phyloP scores from a whole-genome alignment of 2,113 vertebrate species.

The Nettapus auritus region DNA sequence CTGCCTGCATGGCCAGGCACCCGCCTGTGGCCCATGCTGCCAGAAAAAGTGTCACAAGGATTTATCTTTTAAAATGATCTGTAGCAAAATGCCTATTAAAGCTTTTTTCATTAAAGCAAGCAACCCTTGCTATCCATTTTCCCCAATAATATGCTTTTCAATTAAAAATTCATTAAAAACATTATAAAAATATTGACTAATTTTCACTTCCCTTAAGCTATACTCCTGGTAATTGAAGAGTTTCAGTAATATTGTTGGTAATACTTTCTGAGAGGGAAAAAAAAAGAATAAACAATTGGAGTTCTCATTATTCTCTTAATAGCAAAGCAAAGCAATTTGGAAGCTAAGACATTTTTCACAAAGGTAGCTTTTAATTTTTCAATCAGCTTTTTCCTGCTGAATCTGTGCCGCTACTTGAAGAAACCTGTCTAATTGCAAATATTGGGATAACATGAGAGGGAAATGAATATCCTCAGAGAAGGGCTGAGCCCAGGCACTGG shows the following conservation, averaged over 20 bases:
- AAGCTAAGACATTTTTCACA: slow-evolving; percentile 41
- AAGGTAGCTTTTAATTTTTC: slow-evolving; percentile 52
- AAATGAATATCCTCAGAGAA: not conserved
- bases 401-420: not conserved
- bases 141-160: slow-evolving; percentile 52
- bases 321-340: slow-evolving; percentile 35
- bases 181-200: slow-evolving; percentile 54
- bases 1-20: not conserved
- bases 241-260: slow-evolving; percentile 29
- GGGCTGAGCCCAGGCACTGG: fast-evolving
- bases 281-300: slow-evolving; percentile 21
- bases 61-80: not conserved
- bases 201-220: slow-evolving; percentile 45
- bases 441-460: not conserved
- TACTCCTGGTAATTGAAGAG: slow-evolving; percentile 38
- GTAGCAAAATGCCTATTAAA: slow-evolving; percentile 8
- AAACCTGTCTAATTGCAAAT: not conserved
- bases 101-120: slow-evolving; percentile 38
- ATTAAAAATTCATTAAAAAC: slow-evolving; percentile 60
- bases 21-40: not conserved
- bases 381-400: not conserved
- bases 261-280: not conserved
- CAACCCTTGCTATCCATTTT: slow-evolving; percentile 34
- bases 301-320: slow-evolving; percentile 55
- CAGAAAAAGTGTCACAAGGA: not conserved